A percentile compares a stretch with the other conserved stretches of the same genome.
These are phyloP conservation scores for Phengaris arion DNA, from an alignment of 2,888 invertebrate species.

Conservation along the genomic window DNA sequence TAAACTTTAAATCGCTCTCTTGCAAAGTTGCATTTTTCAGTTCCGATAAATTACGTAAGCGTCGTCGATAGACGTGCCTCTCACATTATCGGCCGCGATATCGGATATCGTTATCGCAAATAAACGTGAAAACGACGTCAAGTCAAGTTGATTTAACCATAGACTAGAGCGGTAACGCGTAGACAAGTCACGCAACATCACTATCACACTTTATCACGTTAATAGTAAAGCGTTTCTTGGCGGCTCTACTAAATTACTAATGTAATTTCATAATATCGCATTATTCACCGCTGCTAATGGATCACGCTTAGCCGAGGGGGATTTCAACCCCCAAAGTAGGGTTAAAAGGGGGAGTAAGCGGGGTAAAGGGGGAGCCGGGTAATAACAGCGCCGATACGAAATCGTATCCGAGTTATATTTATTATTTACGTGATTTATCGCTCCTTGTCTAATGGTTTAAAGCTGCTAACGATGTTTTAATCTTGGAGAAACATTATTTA, in stretches of 20 bases:
- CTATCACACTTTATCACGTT: too few species aligned
- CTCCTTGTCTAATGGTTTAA: constrained; percentile 31
- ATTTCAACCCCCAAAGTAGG: not conserved
- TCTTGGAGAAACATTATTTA: not conserved
- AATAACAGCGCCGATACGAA: constrained; percentile 33
- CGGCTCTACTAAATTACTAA: not conserved
- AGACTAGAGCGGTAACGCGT: not conserved
- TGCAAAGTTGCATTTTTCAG: too few species aligned
- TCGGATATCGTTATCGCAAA: too few species aligned
- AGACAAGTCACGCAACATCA: not conserved
- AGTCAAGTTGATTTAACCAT: constrained; percentile 4
- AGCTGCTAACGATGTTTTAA: constrained; percentile 25
- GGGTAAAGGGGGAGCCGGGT: not conserved
- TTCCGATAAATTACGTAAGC: too few species aligned
- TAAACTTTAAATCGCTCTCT: too few species aligned
- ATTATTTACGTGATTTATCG: constrained; percentile 33
- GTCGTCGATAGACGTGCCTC: too few species aligned
- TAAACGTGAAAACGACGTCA: too few species aligned
- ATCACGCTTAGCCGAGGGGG: constrained; percentile 17
- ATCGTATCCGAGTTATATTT: constrained; percentile 35
- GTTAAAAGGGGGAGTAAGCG: not conserved
- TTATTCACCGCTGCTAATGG: constrained; percentile 12
- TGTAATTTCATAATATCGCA: constrained; percentile 19
- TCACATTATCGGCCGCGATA: too few species aligned
- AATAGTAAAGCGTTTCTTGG: not conserved